Evolutionary conservation across 2,888 invertebrate species (phyloP).

Genomic region (Uropetala carovei): DNA sequence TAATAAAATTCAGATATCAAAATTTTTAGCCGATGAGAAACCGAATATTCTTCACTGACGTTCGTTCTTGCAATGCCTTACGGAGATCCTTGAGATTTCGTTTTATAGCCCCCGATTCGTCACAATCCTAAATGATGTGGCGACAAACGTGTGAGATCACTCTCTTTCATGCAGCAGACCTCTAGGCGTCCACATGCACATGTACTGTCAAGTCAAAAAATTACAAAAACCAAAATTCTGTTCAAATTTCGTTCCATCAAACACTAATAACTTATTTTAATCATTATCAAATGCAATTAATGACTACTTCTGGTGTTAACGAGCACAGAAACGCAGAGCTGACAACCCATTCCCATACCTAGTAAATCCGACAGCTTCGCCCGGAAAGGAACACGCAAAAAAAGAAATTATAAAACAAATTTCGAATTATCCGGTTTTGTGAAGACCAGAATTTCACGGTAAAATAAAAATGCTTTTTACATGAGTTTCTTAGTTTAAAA

Average conservation of each 20-base stretch:
- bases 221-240: background rate
- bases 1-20: background rate
- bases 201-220: conserved; percentile 43
- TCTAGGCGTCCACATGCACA: conserved; percentile 61
- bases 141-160: conserved; percentile 55
- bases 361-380: conserved; percentile 38
- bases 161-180: conserved; percentile 52
- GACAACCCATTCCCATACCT: conserved; percentile 49
- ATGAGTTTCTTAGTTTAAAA: background rate
- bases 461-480: too few relatives aligned
- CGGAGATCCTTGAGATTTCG: background rate
- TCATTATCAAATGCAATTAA: conserved; percentile 24
- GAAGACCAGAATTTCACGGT: too few relatives aligned
- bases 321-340: background rate
- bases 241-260: conserved; percentile 9
- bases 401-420: background rate
- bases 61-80: background rate
- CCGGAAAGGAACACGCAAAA: conserved; percentile 48
- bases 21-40: background rate
- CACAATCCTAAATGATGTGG: conserved; percentile 42
- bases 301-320: conserved; percentile 10
- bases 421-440: background rate
- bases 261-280: conserved; percentile 8
- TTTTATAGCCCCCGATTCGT: background rate
- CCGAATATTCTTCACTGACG: background rate